These are phyloP conservation scores for Euclidia mi DNA, from an alignment of 2,888 invertebrate genomes.

Conservation along the genomic window DNA sequence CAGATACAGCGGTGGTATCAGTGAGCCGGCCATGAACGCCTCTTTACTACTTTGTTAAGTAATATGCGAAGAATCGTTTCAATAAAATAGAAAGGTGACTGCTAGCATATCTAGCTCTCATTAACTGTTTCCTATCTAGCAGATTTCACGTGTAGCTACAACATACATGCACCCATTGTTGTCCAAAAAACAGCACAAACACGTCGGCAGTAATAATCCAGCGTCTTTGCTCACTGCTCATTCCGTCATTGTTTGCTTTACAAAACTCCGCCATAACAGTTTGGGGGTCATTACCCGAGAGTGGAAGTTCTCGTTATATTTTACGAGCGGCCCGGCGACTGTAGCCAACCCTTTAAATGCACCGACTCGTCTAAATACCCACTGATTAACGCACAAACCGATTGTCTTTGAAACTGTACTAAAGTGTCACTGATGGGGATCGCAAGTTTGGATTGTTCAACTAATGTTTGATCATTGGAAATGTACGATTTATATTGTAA, in stretches of 20 bases:
- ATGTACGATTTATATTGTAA: not conserved
- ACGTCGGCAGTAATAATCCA: conserved; percentile 43
- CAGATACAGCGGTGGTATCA: too few species aligned
- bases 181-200: conserved; percentile 35
- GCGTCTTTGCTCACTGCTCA: conserved; percentile 53
- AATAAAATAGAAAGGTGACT: too few species aligned
- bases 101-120: too few species aligned
- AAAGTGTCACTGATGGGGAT: conserved; percentile 1
- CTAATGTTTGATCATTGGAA: not conserved
- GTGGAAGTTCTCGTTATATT: conserved; percentile 73
- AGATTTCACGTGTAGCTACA: too few species aligned
- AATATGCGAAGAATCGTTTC: too few species aligned
- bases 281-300: conserved; percentile 58
- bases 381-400: conserved; percentile 63
- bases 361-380: conserved; percentile 63
- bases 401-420: conserved; percentile 45
- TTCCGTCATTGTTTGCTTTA: conserved; percentile 51
- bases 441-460: not conserved
- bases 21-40: too few species aligned
- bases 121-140: too few species aligned
- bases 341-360: conserved; percentile 70
- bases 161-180: not conserved
- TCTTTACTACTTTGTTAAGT: too few species aligned
- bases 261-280: conserved; percentile 53
- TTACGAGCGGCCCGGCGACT: conserved; percentile 66